phyloP scores from a whole-genome alignment of 2,113 vertebrate genomes.

The Holacanthus passer region DNA sequence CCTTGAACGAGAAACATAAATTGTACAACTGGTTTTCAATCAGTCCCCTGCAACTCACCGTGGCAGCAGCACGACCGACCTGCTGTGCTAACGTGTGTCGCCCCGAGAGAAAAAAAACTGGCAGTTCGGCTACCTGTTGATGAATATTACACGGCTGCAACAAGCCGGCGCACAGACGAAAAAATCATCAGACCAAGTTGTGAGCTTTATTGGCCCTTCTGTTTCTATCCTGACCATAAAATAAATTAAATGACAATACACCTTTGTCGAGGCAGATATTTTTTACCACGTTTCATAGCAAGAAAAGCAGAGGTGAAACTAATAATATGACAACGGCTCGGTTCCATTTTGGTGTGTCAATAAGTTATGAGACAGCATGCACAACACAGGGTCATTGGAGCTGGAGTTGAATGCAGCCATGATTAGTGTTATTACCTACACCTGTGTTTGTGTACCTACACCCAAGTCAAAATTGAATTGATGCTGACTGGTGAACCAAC shows the following conservation, averaged over 20 bases:
- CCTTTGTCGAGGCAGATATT: neutral
- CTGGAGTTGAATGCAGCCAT: neutral
- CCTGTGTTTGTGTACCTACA: neutral
- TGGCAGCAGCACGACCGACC: neutral
- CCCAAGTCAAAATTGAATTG: slow-evolving; percentile 17
- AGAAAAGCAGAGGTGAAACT: neutral
- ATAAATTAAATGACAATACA: neutral
- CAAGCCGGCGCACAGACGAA: neutral
- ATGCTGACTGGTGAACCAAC: neutral
- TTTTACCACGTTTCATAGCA: neutral
- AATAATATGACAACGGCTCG: neutral
- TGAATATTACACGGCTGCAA: neutral
- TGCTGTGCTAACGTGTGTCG: neutral
- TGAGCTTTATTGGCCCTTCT: neutral
- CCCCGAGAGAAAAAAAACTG: neutral
- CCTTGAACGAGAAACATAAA: neutral
- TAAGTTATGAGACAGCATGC: neutral
- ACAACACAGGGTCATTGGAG: neutral
- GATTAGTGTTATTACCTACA: slow-evolving; percentile 22
- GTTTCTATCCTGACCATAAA: neutral
- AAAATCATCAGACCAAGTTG: neutral
- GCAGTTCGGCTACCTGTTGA: neutral
- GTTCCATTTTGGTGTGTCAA: neutral
- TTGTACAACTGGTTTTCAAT: neutral
- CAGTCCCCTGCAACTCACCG: neutral